Conservation (phyloP, 2,113 vertebrate species). For the Cyanoliseus patagonus region DNA sequence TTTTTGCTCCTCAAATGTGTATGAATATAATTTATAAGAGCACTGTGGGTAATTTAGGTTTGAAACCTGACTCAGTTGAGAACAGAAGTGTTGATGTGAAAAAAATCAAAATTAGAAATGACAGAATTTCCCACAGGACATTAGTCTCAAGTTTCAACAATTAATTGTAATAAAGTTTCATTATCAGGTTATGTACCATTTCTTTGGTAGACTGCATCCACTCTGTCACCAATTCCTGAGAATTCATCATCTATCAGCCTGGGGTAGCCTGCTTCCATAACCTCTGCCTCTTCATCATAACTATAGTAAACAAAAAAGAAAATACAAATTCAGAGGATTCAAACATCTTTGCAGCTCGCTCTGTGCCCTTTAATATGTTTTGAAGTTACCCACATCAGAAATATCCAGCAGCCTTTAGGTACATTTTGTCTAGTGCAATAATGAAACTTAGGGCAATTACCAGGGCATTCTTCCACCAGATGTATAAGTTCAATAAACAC, state of each 20-base stretch:
- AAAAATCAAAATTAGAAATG: neutral
- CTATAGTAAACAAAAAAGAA: constrained; percentile 67
- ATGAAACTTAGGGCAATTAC: neutral
- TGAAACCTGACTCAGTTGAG: neutral
- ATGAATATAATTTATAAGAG: neutral
- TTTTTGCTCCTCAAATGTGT: neutral
- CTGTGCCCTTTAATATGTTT: neutral
- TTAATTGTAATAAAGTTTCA: neutral
- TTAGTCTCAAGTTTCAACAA: neutral
- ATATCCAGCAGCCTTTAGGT: neutral
- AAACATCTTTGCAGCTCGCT: neutral
- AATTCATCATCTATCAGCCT: constrained; percentile 85
- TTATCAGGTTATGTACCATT: constrained; percentile 75
- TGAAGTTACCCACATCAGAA: neutral
- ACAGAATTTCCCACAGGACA: neutral
- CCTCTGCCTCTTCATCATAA: constrained; percentile 80
- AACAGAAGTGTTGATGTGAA: neutral
- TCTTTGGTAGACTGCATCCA: constrained; percentile 87
- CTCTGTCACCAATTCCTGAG: constrained; percentile 86
- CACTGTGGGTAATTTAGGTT: neutral
- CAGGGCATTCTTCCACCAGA: neutral
- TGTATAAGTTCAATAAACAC: neutral
- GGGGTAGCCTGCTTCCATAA: constrained; percentile 86
- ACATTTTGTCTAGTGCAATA: neutral
- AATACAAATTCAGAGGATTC: neutral